These are phyloP conservation scores for Apostichopus parvimensis DNA, from an alignment of 35 echinoderm and acorn worm genomes.

Conservation along the genomic window DNA sequence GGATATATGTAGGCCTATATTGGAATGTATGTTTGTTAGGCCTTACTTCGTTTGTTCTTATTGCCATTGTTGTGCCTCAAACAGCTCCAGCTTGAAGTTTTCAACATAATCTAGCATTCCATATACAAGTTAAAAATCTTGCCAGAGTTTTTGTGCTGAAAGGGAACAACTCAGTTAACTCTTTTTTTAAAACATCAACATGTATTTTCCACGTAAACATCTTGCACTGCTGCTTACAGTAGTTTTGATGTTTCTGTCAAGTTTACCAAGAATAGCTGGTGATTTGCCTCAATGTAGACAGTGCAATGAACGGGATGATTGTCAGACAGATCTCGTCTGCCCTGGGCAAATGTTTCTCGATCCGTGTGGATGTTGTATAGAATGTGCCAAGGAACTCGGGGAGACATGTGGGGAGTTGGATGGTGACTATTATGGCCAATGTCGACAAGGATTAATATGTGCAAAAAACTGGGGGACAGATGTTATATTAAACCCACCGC, in stretches of 20 bases:
- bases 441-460: conserved; percentile 72
- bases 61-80: too few relatives aligned
- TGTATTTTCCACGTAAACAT: neutral
- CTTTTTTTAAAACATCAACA: neutral
- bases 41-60: too few relatives aligned
- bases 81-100: too few relatives aligned
- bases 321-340: conserved; percentile 53
- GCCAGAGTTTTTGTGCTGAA: neutral
- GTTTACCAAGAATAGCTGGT: neutral
- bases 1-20: too few relatives aligned
- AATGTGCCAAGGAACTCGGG: conserved; percentile 77
- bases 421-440: conserved; percentile 51
- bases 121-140: neutral
- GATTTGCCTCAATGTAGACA: conserved; percentile 52
- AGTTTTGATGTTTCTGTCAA: neutral
- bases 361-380: conserved; percentile 75
- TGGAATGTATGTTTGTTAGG: too few relatives aligned
- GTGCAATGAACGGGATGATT: conserved; percentile 51
- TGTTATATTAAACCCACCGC: neutral
- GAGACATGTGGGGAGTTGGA: conserved; percentile 75
- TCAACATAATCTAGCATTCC: neutral
- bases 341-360: conserved; percentile 60
- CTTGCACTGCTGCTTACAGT: neutral
- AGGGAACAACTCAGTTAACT: neutral
- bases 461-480: conserved; percentile 10